phyloP scores from a whole-genome alignment of 2,888 invertebrate genomes.

The Kuschelorhynchus macadamiae region DNA sequence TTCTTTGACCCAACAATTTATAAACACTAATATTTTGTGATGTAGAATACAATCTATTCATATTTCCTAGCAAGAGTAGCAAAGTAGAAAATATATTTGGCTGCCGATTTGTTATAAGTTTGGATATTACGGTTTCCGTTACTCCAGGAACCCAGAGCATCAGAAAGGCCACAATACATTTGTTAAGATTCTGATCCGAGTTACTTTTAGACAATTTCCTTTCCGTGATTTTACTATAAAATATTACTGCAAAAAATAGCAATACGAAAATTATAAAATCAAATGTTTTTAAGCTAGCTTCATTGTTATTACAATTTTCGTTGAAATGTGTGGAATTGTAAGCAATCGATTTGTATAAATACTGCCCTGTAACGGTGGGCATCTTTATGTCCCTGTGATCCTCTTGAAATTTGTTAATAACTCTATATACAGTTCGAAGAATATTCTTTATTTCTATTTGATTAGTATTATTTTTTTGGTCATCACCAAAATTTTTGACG shows the following conservation, averaged over 20 bases:
- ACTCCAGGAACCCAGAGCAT: slow-evolving; percentile 28
- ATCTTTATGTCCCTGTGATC: slow-evolving; percentile 12
- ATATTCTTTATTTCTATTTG: slow-evolving; percentile 22
- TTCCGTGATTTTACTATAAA: slow-evolving; percentile 29
- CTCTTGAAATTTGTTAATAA: slow-evolving; percentile 33
- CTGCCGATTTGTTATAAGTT: slow-evolving; percentile 10
- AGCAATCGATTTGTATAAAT: slow-evolving; percentile 15
- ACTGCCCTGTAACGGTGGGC: slow-evolving; percentile 21
- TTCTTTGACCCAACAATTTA: slow-evolving; percentile 20
- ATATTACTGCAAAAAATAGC: slow-evolving; percentile 20
- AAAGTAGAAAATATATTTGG: slow-evolving; percentile 30
- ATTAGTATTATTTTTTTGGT: not conserved
- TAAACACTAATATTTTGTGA: slow-evolving; percentile 17
- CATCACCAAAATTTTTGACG: not conserved
- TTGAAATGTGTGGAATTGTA: not conserved
- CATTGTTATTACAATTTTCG: slow-evolving; percentile 17
- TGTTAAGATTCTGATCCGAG: slow-evolving; percentile 19
- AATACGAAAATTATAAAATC: slow-evolving; percentile 24
- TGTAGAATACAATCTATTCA: slow-evolving; percentile 28
- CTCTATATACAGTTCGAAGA: slow-evolving; percentile 21
- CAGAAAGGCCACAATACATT: slow-evolving; percentile 27
- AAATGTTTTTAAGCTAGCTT: slow-evolving; percentile 24
- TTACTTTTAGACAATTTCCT: slow-evolving; percentile 3
- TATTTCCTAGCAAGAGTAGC: slow-evolving; percentile 30
- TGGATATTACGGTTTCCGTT: slow-evolving; percentile 20